These are phyloP conservation scores for Semnopithecus entellus DNA, from an alignment of 2,113 vertebrate genomes.

Conservation along the genomic window DNA sequence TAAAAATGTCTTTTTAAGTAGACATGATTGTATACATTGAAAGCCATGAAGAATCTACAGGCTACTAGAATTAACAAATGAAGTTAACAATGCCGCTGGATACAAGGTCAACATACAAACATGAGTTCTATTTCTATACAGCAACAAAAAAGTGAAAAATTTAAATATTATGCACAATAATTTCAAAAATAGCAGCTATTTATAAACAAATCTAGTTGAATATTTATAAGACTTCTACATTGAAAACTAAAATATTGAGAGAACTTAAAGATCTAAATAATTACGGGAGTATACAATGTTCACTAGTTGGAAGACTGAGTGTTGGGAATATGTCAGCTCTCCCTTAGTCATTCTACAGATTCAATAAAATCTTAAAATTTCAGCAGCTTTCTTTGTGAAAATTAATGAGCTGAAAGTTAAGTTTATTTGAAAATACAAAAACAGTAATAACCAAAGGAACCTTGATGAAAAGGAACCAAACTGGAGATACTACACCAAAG, in stretches of 20 bases:
- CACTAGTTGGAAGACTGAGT: background rate
- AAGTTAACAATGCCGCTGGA: background rate
- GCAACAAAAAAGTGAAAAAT: background rate
- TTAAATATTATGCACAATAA: background rate
- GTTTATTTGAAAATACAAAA: background rate
- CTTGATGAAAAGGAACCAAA: slow-evolving; percentile 15
- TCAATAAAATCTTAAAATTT: background rate
- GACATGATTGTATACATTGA: background rate
- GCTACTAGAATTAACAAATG: background rate
- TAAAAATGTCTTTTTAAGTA: background rate
- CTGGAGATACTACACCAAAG: background rate
- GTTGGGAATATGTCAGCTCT: background rate
- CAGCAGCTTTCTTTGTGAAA: slow-evolving; percentile 38
- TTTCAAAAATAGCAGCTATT: background rate
- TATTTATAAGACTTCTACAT: background rate
- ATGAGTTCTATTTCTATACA: background rate
- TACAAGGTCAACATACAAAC: background rate
- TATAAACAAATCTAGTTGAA: background rate
- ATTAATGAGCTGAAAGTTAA: background rate
- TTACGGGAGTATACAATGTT: background rate
- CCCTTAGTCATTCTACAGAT: background rate
- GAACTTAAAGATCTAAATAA: background rate
- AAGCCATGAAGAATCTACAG: background rate
- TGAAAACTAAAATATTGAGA: background rate
- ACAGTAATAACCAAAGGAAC: slow-evolving; percentile 6